phyloP scores from a whole-genome alignment of 1,140 invertebrate species.

The Drosophila paulistorum region DNA sequence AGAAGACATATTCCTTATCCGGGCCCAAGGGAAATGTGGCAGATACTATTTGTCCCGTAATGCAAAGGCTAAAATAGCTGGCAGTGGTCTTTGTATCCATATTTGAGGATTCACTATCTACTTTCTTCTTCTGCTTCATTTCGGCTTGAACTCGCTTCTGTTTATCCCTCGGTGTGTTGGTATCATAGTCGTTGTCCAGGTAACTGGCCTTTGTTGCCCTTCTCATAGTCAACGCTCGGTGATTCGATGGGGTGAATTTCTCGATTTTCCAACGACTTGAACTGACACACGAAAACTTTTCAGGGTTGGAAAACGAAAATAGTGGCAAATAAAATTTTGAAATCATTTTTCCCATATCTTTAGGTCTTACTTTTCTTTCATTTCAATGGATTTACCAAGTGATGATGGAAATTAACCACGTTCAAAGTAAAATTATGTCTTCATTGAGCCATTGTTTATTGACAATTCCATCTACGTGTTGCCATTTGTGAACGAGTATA shows the following conservation, averaged over 20 bases:
- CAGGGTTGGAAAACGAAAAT: slow-evolving; percentile 6
- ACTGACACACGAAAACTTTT: not conserved
- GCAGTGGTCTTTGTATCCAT: slow-evolving; percentile 52
- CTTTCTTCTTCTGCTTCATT: slow-evolving; percentile 25
- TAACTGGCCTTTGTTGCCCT: slow-evolving; percentile 40
- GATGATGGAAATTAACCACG: not conserved
- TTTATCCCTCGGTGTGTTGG: slow-evolving; percentile 27
- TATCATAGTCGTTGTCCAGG: slow-evolving; percentile 51
- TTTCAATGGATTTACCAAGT: not conserved
- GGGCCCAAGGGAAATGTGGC: slow-evolving; percentile 77
- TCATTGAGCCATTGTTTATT: not conserved
- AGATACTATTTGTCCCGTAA: slow-evolving; percentile 78
- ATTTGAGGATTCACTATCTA: slow-evolving; percentile 4
- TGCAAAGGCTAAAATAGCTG: slow-evolving; percentile 68
- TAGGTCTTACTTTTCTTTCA: not conserved
- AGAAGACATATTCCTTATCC: slow-evolving; percentile 72
- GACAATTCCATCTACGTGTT: not conserved
- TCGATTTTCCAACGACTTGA: not conserved
- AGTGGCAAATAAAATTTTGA: too few species aligned
- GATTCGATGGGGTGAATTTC: slow-evolving; percentile 32
- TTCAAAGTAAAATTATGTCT: not conserved
- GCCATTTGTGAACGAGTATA: not conserved
- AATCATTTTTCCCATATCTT: too few species aligned
- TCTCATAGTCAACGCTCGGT: slow-evolving; percentile 39
- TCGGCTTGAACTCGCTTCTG: slow-evolving; percentile 44